Evolutionary conservation across 2,888 invertebrate genomes (phyloP).

Genomic region (Penaeus monodon): DNA sequence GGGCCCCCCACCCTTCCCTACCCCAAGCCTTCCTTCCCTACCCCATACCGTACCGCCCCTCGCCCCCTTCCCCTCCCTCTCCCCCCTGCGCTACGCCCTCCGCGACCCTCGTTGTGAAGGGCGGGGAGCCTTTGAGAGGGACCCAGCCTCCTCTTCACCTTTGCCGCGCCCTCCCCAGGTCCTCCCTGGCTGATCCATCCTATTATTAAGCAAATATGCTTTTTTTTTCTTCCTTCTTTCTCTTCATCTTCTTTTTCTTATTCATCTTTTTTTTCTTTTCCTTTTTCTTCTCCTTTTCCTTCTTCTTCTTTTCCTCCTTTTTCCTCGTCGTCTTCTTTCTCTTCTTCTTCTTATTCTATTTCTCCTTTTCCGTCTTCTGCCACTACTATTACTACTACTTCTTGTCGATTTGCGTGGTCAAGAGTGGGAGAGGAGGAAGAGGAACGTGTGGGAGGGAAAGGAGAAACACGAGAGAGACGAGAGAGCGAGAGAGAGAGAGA

Average conservation of each 20-base stretch:
- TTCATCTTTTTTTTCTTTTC: not conserved
- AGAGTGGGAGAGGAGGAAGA: not conserved
- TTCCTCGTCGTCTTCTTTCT: not conserved
- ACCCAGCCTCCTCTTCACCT: not conserved
- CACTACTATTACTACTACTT: not conserved
- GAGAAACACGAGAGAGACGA: no score
- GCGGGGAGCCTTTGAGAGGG: no score
- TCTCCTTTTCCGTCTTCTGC: not conserved
- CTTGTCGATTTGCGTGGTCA: not conserved
- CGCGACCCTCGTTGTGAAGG: no score
- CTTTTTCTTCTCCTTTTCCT: no score
- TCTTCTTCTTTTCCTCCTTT: not conserved
- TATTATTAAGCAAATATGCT: no score
- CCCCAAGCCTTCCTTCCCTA: no score
- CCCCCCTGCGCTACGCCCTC: no score
- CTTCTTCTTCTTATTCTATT: not conserved
- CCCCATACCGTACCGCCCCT: no score
- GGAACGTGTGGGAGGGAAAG: not conserved
- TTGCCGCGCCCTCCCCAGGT: not conserved
- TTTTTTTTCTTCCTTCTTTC: not conserved
- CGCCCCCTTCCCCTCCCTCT: no score
- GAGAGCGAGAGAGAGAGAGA: not conserved
- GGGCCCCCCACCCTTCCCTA: no score
- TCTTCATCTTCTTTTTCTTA: not conserved
- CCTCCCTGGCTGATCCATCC: not conserved